Evolutionary conservation across 2,888 invertebrate species (phyloP).

Genomic region (Allygus modestus): DNA sequence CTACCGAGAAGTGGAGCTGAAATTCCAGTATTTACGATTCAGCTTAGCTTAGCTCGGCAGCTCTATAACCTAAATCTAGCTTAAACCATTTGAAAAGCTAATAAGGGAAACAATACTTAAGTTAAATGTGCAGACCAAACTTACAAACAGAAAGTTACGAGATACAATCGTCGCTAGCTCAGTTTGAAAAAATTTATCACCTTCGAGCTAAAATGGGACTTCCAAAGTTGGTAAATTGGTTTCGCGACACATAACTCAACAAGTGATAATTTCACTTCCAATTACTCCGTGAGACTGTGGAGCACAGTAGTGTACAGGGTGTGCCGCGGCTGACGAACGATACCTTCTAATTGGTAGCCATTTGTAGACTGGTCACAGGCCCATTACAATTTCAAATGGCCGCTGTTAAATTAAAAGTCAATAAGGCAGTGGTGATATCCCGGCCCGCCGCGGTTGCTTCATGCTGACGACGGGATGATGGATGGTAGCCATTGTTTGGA

Average conservation of each 20-base stretch:
- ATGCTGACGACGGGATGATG: slow-evolving; percentile 8
- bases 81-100: background rate
- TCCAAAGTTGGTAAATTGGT: slow-evolving; percentile 38
- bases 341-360: slow-evolving; percentile 47
- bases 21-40: no score
- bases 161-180: background rate
- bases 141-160: background rate
- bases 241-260: slow-evolving; percentile 30
- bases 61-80: no score
- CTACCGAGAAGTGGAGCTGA: no score
- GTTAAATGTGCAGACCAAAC: background rate
- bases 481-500: slow-evolving; percentile 21
- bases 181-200: background rate
- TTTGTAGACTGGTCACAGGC: slow-evolving; percentile 50
- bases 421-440: slow-evolving; percentile 33
- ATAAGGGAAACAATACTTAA: slow-evolving; percentile 5
- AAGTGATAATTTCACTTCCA: slow-evolving; percentile 41
- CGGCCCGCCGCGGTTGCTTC: slow-evolving; percentile 18
- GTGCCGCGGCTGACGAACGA: slow-evolving; percentile 38
- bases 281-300: slow-evolving; percentile 9
- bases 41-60: no score
- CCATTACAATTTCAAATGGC: slow-evolving; percentile 57
- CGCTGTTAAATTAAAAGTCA: slow-evolving; percentile 58
- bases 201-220: slow-evolving; percentile 11
- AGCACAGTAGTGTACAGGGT: slow-evolving; percentile 37